Base-by-base conservation (phyloP, 2,888 invertebrate species). In the Cryptophagus acutangulus region DNA sequence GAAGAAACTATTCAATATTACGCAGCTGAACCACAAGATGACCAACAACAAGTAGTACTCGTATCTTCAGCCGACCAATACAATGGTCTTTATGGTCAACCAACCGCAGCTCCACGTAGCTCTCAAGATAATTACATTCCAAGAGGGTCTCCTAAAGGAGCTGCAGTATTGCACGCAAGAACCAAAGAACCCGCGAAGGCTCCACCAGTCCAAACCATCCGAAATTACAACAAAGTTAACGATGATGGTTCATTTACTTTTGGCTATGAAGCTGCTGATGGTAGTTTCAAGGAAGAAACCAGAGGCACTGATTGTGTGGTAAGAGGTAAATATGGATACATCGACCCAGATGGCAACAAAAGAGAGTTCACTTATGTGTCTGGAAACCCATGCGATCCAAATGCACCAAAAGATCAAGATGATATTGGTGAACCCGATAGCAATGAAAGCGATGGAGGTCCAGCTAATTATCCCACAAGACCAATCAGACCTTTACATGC, bases 261-360 rank as follows among this genome's bases (percentile, higher is more conserved):
- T 67, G 87, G 87, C 24, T 88, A 87, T 69, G 86, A 87, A 69
- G 84, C 86, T 1, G 87, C 86, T 8, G 88, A 88, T 59, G 88
- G 88, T 1, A 84, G 84, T 45, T 89, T 88, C 74, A 88, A 88
- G 61, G 88, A 89, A 61, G 88, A 89, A 66, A 88, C 87, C 2
- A 72, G 88, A 42, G 88, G 87, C 33, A 84, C 85, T 1, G 88
- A 89, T 69, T 89, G 88, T 65, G 87, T 89, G 0, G 88, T 88
- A 3, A 77, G 87, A 43, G 89, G 89, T 37, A 88, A 88, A 66
- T 89, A 89, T 67, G 89, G 89, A 14, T 89, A 89, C 71, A 74
- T 89, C 8, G 89, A 89, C 69, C 88, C 88, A 0, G 87, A 87
- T 54, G 89, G 89, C 52, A 86, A 87, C 71, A 86, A 86, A 60